Conservation (phyloP, 2,888 invertebrate genomes). For the Sipunculus nudus region DNA sequence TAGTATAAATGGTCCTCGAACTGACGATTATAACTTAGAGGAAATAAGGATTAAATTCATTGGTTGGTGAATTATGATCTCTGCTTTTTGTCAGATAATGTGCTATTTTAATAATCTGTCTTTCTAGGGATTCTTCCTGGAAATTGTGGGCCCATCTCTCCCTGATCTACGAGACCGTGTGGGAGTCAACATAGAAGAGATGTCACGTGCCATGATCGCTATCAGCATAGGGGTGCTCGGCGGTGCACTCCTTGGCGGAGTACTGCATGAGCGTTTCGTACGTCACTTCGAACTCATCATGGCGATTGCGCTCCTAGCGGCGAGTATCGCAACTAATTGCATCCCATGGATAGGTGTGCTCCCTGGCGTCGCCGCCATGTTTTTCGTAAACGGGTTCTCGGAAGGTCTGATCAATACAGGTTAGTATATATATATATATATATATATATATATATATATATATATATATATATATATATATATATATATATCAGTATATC, state of each 20-base stretch:
- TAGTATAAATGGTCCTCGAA: too few species aligned
- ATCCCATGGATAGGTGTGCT: constrained; percentile 37
- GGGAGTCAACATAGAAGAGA: constrained; percentile 44
- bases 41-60: too few species aligned
- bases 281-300: constrained; percentile 39
- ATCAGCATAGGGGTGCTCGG: constrained; percentile 42
- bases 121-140: constrained; percentile 43
- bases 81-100: too few species aligned
- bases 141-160: constrained; percentile 46
- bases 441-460: not conserved
- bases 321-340: constrained; percentile 32
- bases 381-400: constrained; percentile 43
- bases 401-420: constrained; percentile 48
- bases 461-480: not conserved
- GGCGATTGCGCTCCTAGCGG: constrained; percentile 38
- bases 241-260: constrained; percentile 28
- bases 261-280: constrained; percentile 31
- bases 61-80: too few species aligned
- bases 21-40: too few species aligned
- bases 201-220: constrained; percentile 43
- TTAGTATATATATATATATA: constrained; percentile 9
- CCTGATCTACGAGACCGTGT: constrained; percentile 44
- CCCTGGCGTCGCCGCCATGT: constrained; percentile 36
- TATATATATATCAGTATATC: not conserved
- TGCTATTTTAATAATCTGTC: too few species aligned